Conservation (phyloP, 2,113 vertebrate species). For the Felis chaus region DNA sequence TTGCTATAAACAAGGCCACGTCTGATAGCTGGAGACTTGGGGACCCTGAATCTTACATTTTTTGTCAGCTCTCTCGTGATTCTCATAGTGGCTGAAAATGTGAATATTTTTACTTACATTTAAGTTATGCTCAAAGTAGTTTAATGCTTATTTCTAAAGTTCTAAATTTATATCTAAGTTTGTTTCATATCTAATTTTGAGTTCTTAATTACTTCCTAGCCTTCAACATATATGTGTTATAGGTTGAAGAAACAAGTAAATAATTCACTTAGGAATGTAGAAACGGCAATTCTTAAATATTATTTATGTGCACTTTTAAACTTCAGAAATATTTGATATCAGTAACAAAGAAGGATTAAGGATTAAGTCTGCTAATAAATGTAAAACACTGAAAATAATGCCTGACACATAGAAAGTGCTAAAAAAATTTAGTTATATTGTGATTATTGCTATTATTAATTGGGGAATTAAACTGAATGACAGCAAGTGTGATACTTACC, state of each 20-base stretch:
- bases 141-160: background rate
- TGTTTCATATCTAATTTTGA: background rate
- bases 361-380: background rate
- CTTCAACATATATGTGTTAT: background rate
- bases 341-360: background rate
- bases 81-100: background rate
- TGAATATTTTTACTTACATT: background rate
- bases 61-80: background rate
- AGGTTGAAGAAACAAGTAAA: background rate
- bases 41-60: background rate
- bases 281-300: constrained; percentile 2
- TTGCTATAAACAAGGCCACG: background rate
- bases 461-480: background rate
- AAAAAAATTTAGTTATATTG: background rate
- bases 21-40: background rate
- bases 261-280: background rate
- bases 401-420: background rate
- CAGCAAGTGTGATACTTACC: background rate
- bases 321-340: background rate
- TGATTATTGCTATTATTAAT: background rate
- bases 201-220: background rate
- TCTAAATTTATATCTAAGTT: background rate
- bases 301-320: background rate
- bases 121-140: background rate
- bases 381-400: background rate